Base-by-base conservation (phyloP, 53 echinoderm and acorn worm species). In the Astropecten irregularis region DNA sequence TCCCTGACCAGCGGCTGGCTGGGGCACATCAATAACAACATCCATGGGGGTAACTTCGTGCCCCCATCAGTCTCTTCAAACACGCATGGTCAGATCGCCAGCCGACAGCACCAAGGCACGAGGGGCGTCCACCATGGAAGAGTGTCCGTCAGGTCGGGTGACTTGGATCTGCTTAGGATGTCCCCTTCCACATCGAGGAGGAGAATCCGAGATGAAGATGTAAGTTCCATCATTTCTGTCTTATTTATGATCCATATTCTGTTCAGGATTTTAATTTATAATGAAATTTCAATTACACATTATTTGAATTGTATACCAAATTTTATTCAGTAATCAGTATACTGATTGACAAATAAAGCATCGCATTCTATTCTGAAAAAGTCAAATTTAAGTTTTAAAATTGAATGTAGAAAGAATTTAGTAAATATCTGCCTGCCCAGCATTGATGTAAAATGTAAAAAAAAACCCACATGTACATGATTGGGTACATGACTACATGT, bases 1-100 rank as follows among this genome's bases (percentile, higher is more conserved):
- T 91, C 97, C 1, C 83, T 93, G 74, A 93, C 90, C 32, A 91
- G 83, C 34, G 93, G 95, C 21, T 93, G 93, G 93, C 61, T 93
- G 54, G 61, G 71, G 50, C 90, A 95, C 35, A 88, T 85, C 83
- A 90, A 88, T 77, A 89, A 87, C 82, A 88, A 77, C 87, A 91
- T 99, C 67, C 99, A 99, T 58, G 99, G 99, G 0, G 99, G 99
- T 0, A 69, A 83, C 68, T 99, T 99, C 55, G 84, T 94, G 0
- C 99, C 99, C 0, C 99, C 99, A 0, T 42, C 92, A 2, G 94
- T 99, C 34, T 93, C 96, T 4, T 77, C 93, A 0, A 82, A 68
- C 82, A 48, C 71, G 40, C 77, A 84, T 49, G 9, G 47, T 8
- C n/a, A 49, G 9, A 51, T 63, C 26, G 37, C 76, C 56, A 57